Evolutionary conservation across 2,888 invertebrate species (phyloP).

Genomic region (Philonicus albiceps): DNA sequence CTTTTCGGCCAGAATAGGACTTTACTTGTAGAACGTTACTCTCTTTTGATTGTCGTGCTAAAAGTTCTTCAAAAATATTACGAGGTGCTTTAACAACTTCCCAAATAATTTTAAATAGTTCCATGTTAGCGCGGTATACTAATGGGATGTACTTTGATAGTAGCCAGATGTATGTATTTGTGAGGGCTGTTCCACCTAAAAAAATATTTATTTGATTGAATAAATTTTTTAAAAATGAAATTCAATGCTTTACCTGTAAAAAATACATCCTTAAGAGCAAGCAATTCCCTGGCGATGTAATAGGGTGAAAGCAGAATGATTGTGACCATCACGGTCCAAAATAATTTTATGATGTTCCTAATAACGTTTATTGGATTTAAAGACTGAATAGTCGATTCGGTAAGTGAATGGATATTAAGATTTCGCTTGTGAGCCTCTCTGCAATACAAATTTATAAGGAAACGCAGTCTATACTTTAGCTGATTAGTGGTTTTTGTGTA

Average conservation of each 20-base stretch:
- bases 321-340: conserved; percentile 56
- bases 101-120: conserved; percentile 56
- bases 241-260: conserved; percentile 50
- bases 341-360: conserved; percentile 55
- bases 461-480: conserved; percentile 63
- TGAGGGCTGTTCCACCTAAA: conserved; percentile 54
- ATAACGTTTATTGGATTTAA: conserved; percentile 63
- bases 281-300: conserved; percentile 55
- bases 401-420: conserved; percentile 60
- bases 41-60: conserved; percentile 57
- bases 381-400: conserved; percentile 60
- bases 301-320: conserved; percentile 53
- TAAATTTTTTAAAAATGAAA: neutral
- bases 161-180: conserved; percentile 56
- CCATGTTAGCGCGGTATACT: conserved; percentile 57
- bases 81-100: conserved; percentile 60
- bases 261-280: conserved; percentile 56
- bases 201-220: neutral
- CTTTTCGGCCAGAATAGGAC: conserved; percentile 61
- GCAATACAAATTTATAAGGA: conserved; percentile 63
- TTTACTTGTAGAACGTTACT: conserved; percentile 59
- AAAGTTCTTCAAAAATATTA: conserved; percentile 60
- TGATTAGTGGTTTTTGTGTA: conserved; percentile 63
- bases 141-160: conserved; percentile 58
- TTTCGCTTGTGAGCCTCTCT: conserved; percentile 59